Evolutionary conservation across 2,888 invertebrate species (phyloP).

Genomic region (Punctoribates punctum): DNA sequence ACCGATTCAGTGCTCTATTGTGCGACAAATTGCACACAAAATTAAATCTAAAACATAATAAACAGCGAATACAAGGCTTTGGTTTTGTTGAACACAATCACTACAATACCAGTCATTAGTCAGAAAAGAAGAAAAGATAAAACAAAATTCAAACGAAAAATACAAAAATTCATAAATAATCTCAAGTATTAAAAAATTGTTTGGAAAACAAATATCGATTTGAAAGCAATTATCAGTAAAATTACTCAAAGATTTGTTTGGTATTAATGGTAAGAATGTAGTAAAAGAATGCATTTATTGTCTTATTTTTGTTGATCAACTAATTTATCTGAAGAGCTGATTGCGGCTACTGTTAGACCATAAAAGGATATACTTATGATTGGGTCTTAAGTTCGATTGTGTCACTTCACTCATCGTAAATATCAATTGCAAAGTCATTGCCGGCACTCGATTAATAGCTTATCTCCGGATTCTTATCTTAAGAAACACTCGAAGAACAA

Average conservation of each 20-base stretch:
- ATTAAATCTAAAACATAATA: slow-evolving; percentile 7
- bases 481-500: slow-evolving; percentile 27
- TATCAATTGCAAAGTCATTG: slow-evolving; percentile 25
- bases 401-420: slow-evolving; percentile 30
- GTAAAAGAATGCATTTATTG: neutral
- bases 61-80: neutral
- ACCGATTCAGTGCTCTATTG: slow-evolving; percentile 21
- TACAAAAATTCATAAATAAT: neutral
- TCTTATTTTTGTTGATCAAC: slow-evolving; percentile 9
- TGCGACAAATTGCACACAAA: slow-evolving; percentile 25
- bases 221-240: neutral
- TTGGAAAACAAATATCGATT: neutral
- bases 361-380: neutral
- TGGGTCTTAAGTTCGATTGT: slow-evolving; percentile 25
- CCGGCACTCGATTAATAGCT: neutral
- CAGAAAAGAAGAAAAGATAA: neutral
- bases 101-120: neutral
- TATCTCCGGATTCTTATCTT: neutral
- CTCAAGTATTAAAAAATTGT: neutral
- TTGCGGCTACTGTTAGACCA: slow-evolving; percentile 30
- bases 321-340: slow-evolving; percentile 22
- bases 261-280: too few species aligned
- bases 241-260: too few species aligned
- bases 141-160: neutral
- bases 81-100: neutral